Evolutionary conservation across 1,140 invertebrate species (phyloP).

Genomic region (Bombus difficillimus): DNA sequence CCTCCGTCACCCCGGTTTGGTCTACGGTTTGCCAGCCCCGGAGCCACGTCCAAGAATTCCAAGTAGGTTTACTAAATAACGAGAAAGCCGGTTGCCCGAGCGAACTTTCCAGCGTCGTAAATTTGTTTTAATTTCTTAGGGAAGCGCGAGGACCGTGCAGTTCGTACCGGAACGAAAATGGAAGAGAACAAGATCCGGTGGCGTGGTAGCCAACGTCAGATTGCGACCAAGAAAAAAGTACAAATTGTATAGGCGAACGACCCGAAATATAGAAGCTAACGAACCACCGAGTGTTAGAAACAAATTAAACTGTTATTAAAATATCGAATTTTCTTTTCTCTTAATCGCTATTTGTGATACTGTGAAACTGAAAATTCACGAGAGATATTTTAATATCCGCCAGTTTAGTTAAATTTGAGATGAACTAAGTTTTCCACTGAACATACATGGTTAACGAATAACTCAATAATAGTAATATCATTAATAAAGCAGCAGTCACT

Average conservation of each 20-base stretch:
- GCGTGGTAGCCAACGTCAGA: not conserved
- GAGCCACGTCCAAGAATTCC: slow-evolving; percentile 58
- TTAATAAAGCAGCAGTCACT: no score
- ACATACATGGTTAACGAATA: no score
- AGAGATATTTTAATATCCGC: no score
- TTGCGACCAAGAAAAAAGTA: not conserved
- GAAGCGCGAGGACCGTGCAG: not conserved
- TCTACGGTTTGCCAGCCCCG: slow-evolving; percentile 23
- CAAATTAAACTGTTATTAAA: not conserved
- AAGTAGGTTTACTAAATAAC: slow-evolving; percentile 67
- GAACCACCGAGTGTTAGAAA: not conserved
- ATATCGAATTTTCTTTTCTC: not conserved
- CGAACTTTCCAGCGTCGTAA: slow-evolving; percentile 59
- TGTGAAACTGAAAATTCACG: no score
- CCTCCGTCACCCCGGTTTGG: slow-evolving; percentile 14
- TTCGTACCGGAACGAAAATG: slow-evolving; percentile 46
- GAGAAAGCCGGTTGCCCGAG: slow-evolving; percentile 35
- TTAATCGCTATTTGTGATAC: not conserved
- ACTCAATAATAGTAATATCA: no score
- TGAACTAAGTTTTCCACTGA: no score
- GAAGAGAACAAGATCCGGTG: not conserved
- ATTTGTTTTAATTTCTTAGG: slow-evolving; percentile 69
- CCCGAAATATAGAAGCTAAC: not conserved
- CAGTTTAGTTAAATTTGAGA: no score
- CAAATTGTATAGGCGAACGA: not conserved